phyloP scores from a whole-genome alignment of 2,113 vertebrate species.

The Mola mola region DNA sequence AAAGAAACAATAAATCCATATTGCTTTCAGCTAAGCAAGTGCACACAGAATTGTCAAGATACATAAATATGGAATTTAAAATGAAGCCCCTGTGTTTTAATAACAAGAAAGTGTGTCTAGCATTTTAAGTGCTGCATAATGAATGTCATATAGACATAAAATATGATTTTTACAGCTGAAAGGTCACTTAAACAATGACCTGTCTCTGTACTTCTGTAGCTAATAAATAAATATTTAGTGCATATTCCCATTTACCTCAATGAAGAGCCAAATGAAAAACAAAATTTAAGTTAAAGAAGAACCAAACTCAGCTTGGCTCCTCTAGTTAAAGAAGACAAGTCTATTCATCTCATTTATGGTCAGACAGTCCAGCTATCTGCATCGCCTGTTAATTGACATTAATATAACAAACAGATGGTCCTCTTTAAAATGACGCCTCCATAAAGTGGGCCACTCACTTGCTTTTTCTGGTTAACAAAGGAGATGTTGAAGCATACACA shows the following conservation, averaged over 20 bases:
- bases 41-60: constrained; percentile 83
- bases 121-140: constrained; percentile 75
- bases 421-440: constrained; percentile 19
- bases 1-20: constrained; percentile 73
- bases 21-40: constrained; percentile 77
- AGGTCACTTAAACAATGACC: constrained; percentile 77
- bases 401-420: constrained; percentile 34
- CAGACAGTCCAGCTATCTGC: constrained; percentile 86
- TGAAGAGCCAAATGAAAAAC: constrained; percentile 76
- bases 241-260: constrained; percentile 80
- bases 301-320: constrained; percentile 81
- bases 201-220: constrained; percentile 68
- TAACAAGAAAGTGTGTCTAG: constrained; percentile 75
- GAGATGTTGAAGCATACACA: constrained; percentile 4
- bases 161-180: constrained; percentile 74
- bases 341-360: constrained; percentile 54
- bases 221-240: constrained; percentile 89
- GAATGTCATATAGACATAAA: constrained; percentile 71
- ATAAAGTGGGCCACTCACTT: constrained; percentile 3
- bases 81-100: constrained; percentile 78
- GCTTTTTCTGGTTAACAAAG: background rate
- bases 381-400: constrained; percentile 46
- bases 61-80: constrained; percentile 81
- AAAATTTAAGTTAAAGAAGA: constrained; percentile 79
- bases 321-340: constrained; percentile 71